A percentile compares a stretch with the other conserved stretches of the same genome.
These are phyloP conservation scores for Epinephelus cyanopodus DNA, from an alignment of 2,113 vertebrate genomes.

Conservation along the genomic window DNA sequence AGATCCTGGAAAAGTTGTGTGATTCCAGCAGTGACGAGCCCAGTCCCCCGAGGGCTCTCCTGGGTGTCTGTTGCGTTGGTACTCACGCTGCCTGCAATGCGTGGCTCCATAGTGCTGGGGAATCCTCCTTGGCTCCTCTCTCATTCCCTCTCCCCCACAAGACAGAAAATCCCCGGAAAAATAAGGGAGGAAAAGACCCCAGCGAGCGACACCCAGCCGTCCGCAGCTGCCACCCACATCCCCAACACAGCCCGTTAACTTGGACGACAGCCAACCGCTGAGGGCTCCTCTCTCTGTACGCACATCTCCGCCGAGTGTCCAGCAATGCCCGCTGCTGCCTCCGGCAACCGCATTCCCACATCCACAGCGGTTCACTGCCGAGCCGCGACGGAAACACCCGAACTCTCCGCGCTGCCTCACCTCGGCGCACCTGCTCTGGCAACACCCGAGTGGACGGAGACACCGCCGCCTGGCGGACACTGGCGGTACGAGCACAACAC, in stretches of 20 bases:
- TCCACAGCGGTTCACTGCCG: conserved; percentile 65
- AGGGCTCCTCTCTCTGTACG: conserved; percentile 35
- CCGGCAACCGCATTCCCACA: conserved; percentile 81
- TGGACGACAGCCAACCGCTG: conserved; percentile 51
- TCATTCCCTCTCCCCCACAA: conserved; percentile 44
- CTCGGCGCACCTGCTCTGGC: conserved; percentile 72
- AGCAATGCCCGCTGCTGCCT: conserved; percentile 74
- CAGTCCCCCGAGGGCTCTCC: conserved; percentile 51
- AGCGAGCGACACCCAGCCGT: conserved; percentile 33
- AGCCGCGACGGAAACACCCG: conserved; percentile 73
- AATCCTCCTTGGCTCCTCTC: conserved; percentile 62
- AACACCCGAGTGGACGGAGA: not conserved
- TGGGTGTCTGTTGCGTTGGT: conserved; percentile 61
- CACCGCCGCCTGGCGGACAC: conserved; percentile 58
- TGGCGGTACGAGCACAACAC: not conserved
- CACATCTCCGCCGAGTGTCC: conserved; percentile 72
- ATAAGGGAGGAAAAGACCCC: conserved; percentile 5
- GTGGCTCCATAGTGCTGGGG: conserved; percentile 77
- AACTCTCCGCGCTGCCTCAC: conserved; percentile 49
- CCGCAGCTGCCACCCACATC: conserved; percentile 47
- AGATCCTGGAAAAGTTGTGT: conserved; percentile 71
- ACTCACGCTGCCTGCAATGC: conserved; percentile 82
- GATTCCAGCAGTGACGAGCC: conserved; percentile 50
- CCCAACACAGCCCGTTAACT: conserved; percentile 57
- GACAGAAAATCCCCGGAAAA: conserved; percentile 50